phyloP scores from a whole-genome alignment of 2,888 invertebrate species.

The Tuta absoluta region DNA sequence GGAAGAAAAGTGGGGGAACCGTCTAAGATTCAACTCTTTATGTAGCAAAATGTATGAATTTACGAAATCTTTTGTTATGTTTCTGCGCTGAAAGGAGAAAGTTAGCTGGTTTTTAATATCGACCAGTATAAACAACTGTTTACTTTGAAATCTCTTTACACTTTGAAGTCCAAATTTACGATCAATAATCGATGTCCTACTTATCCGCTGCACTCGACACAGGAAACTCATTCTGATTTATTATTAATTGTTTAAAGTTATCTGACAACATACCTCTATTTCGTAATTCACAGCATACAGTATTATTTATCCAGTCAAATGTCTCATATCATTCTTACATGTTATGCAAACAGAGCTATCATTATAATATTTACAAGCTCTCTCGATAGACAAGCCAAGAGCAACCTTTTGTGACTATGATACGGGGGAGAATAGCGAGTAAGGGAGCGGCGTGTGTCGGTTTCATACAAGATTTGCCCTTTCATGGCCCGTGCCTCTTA shows the following conservation, averaged over 20 bases:
- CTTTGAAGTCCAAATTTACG: conserved; percentile 12
- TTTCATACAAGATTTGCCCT: conserved; percentile 37
- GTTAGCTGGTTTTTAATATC: not conserved
- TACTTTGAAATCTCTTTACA: not conserved
- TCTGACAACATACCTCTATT: conserved; percentile 39
- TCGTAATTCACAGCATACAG: conserved; percentile 20
- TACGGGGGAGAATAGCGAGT: not conserved
- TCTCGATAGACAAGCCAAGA: conserved; percentile 12
- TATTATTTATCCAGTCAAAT: conserved; percentile 6
- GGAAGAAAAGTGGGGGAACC: too few species aligned
- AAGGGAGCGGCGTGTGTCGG: not conserved
- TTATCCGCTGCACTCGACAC: conserved; percentile 30
- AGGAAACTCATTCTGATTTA: too few species aligned
- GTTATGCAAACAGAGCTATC: conserved; percentile 19
- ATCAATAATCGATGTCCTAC: conserved; percentile 43
- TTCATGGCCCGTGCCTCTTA: conserved; percentile 65
- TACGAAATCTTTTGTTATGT: conserved; percentile 1
- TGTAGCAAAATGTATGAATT: not conserved
- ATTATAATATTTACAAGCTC: conserved; percentile 25
- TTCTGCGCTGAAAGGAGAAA: not conserved
- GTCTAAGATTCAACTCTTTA: too few species aligned
- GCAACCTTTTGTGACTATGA: conserved; percentile 6
- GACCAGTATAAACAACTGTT: not conserved
- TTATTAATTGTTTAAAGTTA: too few species aligned
- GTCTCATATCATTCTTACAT: conserved; percentile 19